Percentiles rank a stretch among this genome's conserved stretches.
phyloP scores from a whole-genome alignment of 1,140 invertebrate species.

The Elysia chlorotica region DNA sequence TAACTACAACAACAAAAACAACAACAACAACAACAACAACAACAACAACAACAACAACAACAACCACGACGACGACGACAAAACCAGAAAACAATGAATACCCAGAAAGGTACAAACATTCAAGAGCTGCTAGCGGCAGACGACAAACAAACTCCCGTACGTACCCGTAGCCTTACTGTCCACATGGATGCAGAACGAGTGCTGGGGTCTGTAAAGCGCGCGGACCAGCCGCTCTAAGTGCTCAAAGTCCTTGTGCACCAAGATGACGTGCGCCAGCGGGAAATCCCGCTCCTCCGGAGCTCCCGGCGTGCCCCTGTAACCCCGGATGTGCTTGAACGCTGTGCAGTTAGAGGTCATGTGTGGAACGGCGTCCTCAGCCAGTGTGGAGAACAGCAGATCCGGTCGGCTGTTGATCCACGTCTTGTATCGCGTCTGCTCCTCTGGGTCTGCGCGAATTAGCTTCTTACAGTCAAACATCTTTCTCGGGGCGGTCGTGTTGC shows the following conservation, averaged over 20 bases:
- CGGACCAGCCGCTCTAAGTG: constrained; percentile 42
- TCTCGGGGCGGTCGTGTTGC: too few relatives aligned
- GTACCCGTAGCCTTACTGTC: constrained; percentile 35
- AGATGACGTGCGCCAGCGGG: constrained; percentile 35
- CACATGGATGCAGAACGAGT: constrained; percentile 51
- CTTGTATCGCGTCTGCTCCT: not conserved
- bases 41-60: too few relatives aligned
- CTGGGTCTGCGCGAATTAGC: not conserved
- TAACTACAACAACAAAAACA: too few relatives aligned
- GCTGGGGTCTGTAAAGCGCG: constrained; percentile 45
- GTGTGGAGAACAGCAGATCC: not conserved
- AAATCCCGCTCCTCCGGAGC: constrained; percentile 28
- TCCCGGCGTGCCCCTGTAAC: not conserved
- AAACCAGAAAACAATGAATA: not conserved
- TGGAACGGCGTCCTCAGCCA: not conserved
- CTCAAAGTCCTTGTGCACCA: constrained; percentile 34
- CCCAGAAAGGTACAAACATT: too few relatives aligned
- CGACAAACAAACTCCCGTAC: too few relatives aligned
- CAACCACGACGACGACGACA: not conserved
- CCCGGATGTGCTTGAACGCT: not conserved
- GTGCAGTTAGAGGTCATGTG: constrained; percentile 1
- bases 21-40: not conserved
- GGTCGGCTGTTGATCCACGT: not conserved
- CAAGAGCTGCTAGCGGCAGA: too few relatives aligned
- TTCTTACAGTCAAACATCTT: constrained; percentile 6